Evolutionary conservation across 2,797 vertebrate genomes (phyloP), one percentile per base, ranked within the genome.

Genomic region (Naso thynnoides): DNA sequence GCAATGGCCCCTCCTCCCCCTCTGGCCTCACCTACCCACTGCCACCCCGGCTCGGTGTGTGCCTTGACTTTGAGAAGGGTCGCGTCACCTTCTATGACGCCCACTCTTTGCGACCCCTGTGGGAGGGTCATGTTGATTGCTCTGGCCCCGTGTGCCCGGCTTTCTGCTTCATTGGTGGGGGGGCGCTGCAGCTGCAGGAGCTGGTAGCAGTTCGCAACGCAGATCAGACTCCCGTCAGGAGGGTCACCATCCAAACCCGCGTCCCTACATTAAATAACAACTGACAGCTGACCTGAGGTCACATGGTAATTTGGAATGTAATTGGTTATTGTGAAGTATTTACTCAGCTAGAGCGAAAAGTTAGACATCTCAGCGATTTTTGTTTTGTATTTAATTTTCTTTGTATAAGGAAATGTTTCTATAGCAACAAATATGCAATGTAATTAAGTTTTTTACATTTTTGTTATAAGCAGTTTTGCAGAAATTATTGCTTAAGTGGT

Each of bases 141-240:
- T 98, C 97, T 0, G 96, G 96, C 49, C 97, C 98, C 0, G 94
- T 99, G 41, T 99, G 97, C 79, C 98, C 98, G 0, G 98, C 97
- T 5, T 99, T 99, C 87, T 98, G 97, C 79, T 99, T 99, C 90
- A 98, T 99, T 0, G 98, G 98, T 0, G 97, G 98, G 0, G 97
- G 98, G 0, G 96, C 96, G 0, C 94, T 99, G 29, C 97, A 99
- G 81, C 94, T 99, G 4, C 97, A 99, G 86, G 98, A 99, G 93
- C 94, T 97, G 27, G 97, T 98, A 83, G 95, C 96, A 88, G 95
- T 95, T 88, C 94, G 93, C 10, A 94, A 90, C 0, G 93, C 94
- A 15, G 95, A 95, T 84, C 94, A 92, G 82, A 94, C 93, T 2
- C 94, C 94, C 0, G 93, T 95, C 60, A 87, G 93, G 49, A 88